Percentiles rank a stretch among this genome's conserved stretches.
These are phyloP conservation scores for Idaea biselata DNA, from an alignment of 2,888 invertebrate species.

Conservation along the genomic window DNA sequence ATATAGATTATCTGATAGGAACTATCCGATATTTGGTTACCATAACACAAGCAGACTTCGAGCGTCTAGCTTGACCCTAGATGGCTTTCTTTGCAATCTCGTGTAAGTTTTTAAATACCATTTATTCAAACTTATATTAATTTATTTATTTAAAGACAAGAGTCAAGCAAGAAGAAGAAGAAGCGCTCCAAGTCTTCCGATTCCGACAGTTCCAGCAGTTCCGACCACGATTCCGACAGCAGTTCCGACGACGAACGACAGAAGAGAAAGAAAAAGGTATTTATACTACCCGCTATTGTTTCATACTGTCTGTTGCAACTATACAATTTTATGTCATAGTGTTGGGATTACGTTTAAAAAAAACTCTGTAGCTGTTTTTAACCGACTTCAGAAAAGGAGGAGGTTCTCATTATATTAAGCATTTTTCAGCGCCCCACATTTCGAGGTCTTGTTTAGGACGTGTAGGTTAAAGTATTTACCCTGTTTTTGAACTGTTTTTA, in stretches of 20 bases:
- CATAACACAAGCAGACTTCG: too few relatives aligned
- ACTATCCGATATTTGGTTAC: too few relatives aligned
- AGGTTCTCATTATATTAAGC: too few relatives aligned
- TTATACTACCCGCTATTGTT: conserved; percentile 22
- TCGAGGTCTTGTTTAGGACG: too few relatives aligned
- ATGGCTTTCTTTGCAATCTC: neutral
- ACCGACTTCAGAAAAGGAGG: too few relatives aligned
- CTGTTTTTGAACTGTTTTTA: too few relatives aligned
- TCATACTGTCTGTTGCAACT: neutral
- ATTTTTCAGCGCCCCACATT: too few relatives aligned
- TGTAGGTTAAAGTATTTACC: too few relatives aligned
- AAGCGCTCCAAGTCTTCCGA: conserved; percentile 80
- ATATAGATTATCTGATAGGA: too few relatives aligned
- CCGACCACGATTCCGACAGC: conserved; percentile 60
- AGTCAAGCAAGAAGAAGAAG: conserved; percentile 76
- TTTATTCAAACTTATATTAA: conserved; percentile 9
- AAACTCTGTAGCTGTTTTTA: too few relatives aligned
- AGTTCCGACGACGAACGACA: conserved; percentile 62
- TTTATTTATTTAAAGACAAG: conserved; percentile 52
- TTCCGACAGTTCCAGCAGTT: conserved; percentile 72
- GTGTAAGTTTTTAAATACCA: too few relatives aligned
- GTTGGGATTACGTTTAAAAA: neutral
- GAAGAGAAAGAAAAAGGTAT: conserved; percentile 74
- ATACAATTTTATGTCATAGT: neutral
- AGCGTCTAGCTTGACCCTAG: too few relatives aligned